Evolutionary conservation across 1,140 invertebrate species (phyloP).

Genomic region (Lerema accius): DNA sequence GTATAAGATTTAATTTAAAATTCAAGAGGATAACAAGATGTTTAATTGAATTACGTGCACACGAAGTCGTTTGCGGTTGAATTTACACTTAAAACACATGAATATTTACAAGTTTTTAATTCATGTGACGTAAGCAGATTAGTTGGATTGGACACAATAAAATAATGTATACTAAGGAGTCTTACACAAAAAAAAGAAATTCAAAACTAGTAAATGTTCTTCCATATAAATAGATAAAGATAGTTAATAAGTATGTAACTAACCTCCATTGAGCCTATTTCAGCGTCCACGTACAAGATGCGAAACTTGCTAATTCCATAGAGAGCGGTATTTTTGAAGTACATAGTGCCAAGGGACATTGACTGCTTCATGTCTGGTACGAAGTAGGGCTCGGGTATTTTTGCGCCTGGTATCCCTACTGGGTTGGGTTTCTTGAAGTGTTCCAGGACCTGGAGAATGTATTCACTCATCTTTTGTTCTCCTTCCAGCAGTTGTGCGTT

Average conservation of each 20-base stretch:
- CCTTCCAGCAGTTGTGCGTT: conserved; percentile 66
- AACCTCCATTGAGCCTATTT: conserved; percentile 70
- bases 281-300: conserved; percentile 79
- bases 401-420: conserved; percentile 88
- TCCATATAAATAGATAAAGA: too few species aligned
- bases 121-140: too few species aligned
- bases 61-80: too few species aligned
- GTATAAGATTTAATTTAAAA: too few species aligned
- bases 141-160: too few species aligned
- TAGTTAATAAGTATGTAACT: too few species aligned
- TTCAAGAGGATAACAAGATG: too few species aligned
- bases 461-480: conserved; percentile 87
- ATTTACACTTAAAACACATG: background rate
- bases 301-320: conserved; percentile 91
- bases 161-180: too few species aligned
- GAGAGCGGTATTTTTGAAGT: conserved; percentile 88
- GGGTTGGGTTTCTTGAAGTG: conserved; percentile 91
- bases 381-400: conserved; percentile 90
- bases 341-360: conserved; percentile 86
- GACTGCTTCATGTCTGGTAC: conserved; percentile 91
- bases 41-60: conserved; percentile 9
- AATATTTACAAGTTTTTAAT: too few species aligned
- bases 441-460: conserved; percentile 88
- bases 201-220: too few species aligned
- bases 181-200: too few species aligned